phyloP scores from a whole-genome alignment of 2,888 invertebrate genomes.

The Neoscelio sp. region DNA sequence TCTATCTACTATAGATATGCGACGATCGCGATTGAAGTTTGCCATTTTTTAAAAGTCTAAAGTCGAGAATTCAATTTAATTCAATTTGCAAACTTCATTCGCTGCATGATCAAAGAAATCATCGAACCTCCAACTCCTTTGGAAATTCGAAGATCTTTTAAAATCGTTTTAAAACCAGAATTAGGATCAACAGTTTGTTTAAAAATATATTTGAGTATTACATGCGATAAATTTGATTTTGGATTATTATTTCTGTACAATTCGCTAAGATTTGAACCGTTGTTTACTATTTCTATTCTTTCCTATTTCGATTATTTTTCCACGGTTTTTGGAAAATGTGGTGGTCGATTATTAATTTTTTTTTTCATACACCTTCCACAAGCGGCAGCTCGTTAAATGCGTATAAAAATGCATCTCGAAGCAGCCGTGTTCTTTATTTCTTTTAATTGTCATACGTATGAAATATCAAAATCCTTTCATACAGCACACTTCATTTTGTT shows the following conservation, averaged over 20 bases:
- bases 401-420: conserved; percentile 37
- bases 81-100: no score
- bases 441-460: background rate
- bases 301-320: background rate
- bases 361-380: conserved; percentile 44
- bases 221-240: conserved; percentile 47
- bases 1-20: no score
- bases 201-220: conserved; percentile 55
- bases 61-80: no score
- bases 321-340: background rate
- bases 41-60: no score
- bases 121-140: no score
- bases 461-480: conserved; percentile 38
- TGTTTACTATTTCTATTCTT: background rate
- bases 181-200: conserved; percentile 20
- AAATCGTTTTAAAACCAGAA: conserved; percentile 7
- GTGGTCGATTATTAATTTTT: background rate
- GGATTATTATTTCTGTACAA: conserved; percentile 35
- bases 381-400: conserved; percentile 37
- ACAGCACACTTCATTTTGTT: background rate
- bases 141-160: conserved; percentile 1
- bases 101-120: no score
- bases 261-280: conserved; percentile 20
- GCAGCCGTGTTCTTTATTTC: no score
- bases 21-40: no score